These are phyloP conservation scores for Drosophila trapezifrons DNA, from an alignment of 1,140 invertebrate genomes.

Conservation along the genomic window DNA sequence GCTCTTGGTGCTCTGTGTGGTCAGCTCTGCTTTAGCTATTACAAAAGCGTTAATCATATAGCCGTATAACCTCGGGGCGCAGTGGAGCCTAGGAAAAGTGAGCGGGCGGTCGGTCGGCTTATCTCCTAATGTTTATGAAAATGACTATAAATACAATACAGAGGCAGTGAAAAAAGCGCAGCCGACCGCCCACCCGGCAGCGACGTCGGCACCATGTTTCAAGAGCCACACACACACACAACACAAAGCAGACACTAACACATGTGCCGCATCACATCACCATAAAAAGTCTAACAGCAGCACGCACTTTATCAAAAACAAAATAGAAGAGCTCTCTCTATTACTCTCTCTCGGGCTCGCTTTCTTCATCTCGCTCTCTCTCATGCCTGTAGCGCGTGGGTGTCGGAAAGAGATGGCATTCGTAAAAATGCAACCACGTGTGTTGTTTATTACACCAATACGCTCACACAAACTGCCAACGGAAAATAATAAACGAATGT, in stretches of 20 bases:
- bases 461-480: conserved; percentile 17
- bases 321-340: conserved; percentile 34
- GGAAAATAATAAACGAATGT: conserved; percentile 65
- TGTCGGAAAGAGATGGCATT: conserved; percentile 27
- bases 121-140: conserved; percentile 79
- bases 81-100: conserved; percentile 6
- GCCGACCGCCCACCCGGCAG: conserved; percentile 66
- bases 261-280: conserved; percentile 27
- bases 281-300: conserved; percentile 43
- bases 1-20: not conserved
- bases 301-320: conserved; percentile 63
- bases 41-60: not conserved
- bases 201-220: conserved; percentile 38
- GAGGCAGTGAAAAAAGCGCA: conserved; percentile 55
- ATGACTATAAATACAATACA: conserved; percentile 73
- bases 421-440: conserved; percentile 75
- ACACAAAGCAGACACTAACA: conserved; percentile 5
- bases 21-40: not conserved
- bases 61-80: not conserved
- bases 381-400: conserved; percentile 14
- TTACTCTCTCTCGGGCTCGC: not conserved
- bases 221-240: conserved; percentile 51
- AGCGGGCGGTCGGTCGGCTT: conserved; percentile 61
- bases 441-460: conserved; percentile 73
- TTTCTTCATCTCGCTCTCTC: not conserved